Base-by-base conservation (phyloP, 2,888 invertebrate genomes). In the Petrolisthes cinctipes region DNA sequence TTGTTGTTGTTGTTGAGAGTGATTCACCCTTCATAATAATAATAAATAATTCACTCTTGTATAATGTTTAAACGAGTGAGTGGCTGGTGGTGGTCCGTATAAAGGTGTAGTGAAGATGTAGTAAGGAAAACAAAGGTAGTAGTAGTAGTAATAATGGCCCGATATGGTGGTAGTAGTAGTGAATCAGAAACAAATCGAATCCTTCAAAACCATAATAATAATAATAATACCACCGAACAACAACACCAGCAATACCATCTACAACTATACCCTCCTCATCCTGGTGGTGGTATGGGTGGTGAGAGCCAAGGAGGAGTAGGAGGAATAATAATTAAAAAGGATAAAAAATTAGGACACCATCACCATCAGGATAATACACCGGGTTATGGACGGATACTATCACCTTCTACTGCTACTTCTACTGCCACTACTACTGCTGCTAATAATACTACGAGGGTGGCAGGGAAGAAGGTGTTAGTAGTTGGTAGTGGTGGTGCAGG, bases 101-200 rank as follows among this genome's bases (percentile, higher is more conserved):
- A 53, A 66, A 17, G 68, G 80, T 79, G 61, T 66, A 11, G 79
- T 68, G 86, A 88, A 75, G 37, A 88, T 85, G 85, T 85, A 85
- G 88, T 5, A 57, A 78, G n/a, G 78, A 82, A n/a, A 17, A 53
- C 54, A 20, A 20, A 20, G 78, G 78, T 56, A 53, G 56, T 79
- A 20, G 56, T 37, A 37, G 37, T 37, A 37, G 37, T 51, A 61
- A 79, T 79, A 53, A 89, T 89, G 89, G 89, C 87, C 85, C 82
- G 87, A 53, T 89, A 85, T 88, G 87, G 89, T 54, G 54, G 81
- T 81, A 61, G 86, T 89, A 86, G 89, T 14, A 87, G 82, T 75
- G 85, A 88, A 73, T 11, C 79, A 57, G 87, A 89, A 73, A 75
- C 87, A 17, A 89, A 66, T 81, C 84, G 83, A 73, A 66, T 89